Percentiles rank a stretch among this genome's conserved stretches.
Conservation (phyloP, 2,113 vertebrate genomes). For the Dendrocopos noguchii region DNA sequence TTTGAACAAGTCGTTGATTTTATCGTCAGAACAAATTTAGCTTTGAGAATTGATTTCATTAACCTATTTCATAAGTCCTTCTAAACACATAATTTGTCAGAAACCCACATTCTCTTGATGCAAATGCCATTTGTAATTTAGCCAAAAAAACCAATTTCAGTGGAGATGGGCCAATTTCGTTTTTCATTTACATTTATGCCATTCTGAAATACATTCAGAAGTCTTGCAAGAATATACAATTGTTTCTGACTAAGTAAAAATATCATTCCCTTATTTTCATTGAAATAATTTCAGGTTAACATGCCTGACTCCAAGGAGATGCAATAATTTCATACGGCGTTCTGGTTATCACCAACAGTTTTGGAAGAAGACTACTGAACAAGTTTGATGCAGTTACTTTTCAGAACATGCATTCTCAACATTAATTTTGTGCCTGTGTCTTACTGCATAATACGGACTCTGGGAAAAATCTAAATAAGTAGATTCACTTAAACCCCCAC, state of each 20-base stretch:
- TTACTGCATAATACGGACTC: background rate
- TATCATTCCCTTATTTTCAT: background rate
- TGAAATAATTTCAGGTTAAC: constrained; percentile 31
- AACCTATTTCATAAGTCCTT: constrained; percentile 66
- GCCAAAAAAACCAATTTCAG: constrained; percentile 53
- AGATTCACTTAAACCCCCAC: background rate
- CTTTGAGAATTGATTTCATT: constrained; percentile 72
- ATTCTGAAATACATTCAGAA: constrained; percentile 26
- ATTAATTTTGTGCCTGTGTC: background rate
- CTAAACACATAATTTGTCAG: constrained; percentile 58
- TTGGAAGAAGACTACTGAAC: background rate
- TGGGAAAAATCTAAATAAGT: background rate
- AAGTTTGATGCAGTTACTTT: background rate
- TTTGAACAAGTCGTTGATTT: constrained; percentile 69
- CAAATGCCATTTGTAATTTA: constrained; percentile 55
- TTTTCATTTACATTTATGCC: constrained; percentile 44
- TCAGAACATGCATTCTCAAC: background rate
- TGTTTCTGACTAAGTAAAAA: constrained; percentile 12
- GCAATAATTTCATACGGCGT: background rate
- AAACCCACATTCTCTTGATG: constrained; percentile 48
- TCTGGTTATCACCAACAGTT: background rate
- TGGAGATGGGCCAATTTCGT: constrained; percentile 21
- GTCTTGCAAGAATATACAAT: background rate
- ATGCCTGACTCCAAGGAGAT: background rate
- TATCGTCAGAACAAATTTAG: constrained; percentile 74